Evolutionary conservation across 2,797 vertebrate species (phyloP).

Genomic region (Hydrolagus colliei): DNA sequence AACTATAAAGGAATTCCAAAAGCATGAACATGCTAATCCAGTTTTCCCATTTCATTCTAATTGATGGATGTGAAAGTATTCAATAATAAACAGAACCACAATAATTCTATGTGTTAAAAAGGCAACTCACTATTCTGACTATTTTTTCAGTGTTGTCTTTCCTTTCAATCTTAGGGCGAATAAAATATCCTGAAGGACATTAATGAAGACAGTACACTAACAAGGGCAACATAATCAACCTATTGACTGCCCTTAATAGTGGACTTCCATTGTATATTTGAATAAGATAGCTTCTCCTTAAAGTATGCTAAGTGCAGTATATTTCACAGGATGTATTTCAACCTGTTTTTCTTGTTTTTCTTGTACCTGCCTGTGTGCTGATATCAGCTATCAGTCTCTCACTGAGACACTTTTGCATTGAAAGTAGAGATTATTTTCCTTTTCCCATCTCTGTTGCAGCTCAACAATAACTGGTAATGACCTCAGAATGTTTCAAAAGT

Average conservation of each 20-base stretch:
- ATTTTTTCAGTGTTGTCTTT: too few species aligned
- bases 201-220: too few species aligned
- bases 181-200: too few species aligned
- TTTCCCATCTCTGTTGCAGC: constrained; percentile 21
- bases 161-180: too few species aligned
- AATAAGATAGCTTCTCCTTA: background rate
- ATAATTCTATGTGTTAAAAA: too few species aligned
- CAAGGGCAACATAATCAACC: too few species aligned
- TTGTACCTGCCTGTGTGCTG: background rate
- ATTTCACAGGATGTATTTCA: background rate
- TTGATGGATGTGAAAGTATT: background rate
- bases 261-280: background rate
- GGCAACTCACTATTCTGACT: too few species aligned
- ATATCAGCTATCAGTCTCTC: background rate
- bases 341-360: background rate
- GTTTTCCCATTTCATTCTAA: background rate
- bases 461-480: constrained; percentile 38
- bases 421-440: constrained; percentile 26
- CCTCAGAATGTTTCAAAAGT: constrained; percentile 51
- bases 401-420: background rate
- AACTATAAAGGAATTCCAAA: background rate
- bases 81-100: background rate
- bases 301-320: background rate
- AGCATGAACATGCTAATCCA: background rate
- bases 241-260: too few species aligned